Conservation (phyloP, 1,140 invertebrate species). For the Zaprionus lachaisei region DNA sequence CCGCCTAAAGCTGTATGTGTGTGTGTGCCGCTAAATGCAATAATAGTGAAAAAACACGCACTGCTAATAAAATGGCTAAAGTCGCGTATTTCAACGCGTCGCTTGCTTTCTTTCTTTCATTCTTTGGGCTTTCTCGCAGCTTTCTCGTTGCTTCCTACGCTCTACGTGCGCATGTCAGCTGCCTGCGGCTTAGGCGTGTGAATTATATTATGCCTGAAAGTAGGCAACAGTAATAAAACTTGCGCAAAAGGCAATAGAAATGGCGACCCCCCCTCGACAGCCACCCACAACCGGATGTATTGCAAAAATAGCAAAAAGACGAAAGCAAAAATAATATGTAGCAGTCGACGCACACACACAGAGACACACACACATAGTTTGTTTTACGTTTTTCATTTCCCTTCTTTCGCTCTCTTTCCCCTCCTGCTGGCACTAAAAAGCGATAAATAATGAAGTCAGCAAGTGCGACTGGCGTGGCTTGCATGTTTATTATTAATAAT, state of each 20-base stretch:
- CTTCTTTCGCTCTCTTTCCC: neutral
- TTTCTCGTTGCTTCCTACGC: constrained; percentile 4
- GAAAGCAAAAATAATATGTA: constrained; percentile 12
- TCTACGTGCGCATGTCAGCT: constrained; percentile 77
- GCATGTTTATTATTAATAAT: constrained; percentile 83
- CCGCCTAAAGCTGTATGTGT: neutral
- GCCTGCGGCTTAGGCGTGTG: constrained; percentile 79
- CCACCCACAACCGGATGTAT: constrained; percentile 53
- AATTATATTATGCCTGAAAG: constrained; percentile 78
- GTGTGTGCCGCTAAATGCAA: constrained; percentile 48
- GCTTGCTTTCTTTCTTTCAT: constrained; percentile 21
- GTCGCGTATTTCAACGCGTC: constrained; percentile 69
- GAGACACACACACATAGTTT: neutral
- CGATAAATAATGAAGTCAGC: constrained; percentile 82
- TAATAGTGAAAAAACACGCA: constrained; percentile 82
- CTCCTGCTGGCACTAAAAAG: constrained; percentile 62
- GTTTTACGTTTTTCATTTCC: constrained; percentile 44
- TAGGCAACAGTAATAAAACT: constrained; percentile 80
- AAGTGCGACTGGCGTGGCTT: constrained; percentile 73
- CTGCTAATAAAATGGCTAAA: constrained; percentile 80
- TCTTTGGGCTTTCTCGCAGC: constrained; percentile 1
- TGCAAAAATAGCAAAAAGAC: constrained; percentile 48
- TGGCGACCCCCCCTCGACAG: constrained; percentile 17
- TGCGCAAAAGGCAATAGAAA: constrained; percentile 64
- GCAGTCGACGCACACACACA: neutral